Percentiles rank a stretch among this genome's conserved stretches.
Conservation (phyloP, 2,797 vertebrate genomes). For the Trematomus bernacchii region DNA sequence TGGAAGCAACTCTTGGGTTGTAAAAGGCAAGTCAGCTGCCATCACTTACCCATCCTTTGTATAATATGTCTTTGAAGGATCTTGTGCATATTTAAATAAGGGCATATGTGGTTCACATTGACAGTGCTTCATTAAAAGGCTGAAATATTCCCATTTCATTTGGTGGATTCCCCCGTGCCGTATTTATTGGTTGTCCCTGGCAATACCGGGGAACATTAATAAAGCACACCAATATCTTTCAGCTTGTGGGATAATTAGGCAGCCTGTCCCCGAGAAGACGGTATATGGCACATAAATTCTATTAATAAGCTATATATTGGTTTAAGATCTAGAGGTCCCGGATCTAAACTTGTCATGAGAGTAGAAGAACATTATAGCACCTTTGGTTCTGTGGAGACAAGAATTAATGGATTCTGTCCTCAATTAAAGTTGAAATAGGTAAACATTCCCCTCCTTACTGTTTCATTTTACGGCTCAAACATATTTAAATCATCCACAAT, state of each 20-base stretch:
- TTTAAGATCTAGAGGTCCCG: slow-evolving; percentile 73
- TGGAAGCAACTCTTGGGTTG: slow-evolving; percentile 62
- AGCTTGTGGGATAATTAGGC: slow-evolving; percentile 81
- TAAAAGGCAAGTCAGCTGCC: slow-evolving; percentile 69
- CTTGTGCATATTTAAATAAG: slow-evolving; percentile 72
- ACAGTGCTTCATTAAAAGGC: slow-evolving; percentile 81
- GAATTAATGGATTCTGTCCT: slow-evolving; percentile 60
- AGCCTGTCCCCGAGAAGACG: slow-evolving; percentile 63
- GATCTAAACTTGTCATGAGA: slow-evolving; percentile 75
- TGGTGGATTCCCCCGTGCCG: slow-evolving; percentile 69
- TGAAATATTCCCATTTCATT: slow-evolving; percentile 81
- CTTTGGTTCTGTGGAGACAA: slow-evolving; percentile 60
- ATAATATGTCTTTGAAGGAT: slow-evolving; percentile 73
- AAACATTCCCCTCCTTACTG: slow-evolving; percentile 47
- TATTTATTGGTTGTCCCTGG: slow-evolving; percentile 83
- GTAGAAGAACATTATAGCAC: slow-evolving; percentile 62
- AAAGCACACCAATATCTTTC: slow-evolving; percentile 80
- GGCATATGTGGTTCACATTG: slow-evolving; percentile 61
- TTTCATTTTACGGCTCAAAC: slow-evolving; percentile 47
- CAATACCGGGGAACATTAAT: slow-evolving; percentile 79
- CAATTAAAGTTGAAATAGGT: slow-evolving; percentile 56
- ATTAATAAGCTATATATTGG: slow-evolving; percentile 84
- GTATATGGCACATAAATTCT: slow-evolving; percentile 83
- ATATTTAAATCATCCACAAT: slow-evolving; percentile 39
- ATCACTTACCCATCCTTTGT: slow-evolving; percentile 69